Evolutionary conservation across 2,113 vertebrate genomes (phyloP).

Genomic region (Edolisoma coerulescens): DNA sequence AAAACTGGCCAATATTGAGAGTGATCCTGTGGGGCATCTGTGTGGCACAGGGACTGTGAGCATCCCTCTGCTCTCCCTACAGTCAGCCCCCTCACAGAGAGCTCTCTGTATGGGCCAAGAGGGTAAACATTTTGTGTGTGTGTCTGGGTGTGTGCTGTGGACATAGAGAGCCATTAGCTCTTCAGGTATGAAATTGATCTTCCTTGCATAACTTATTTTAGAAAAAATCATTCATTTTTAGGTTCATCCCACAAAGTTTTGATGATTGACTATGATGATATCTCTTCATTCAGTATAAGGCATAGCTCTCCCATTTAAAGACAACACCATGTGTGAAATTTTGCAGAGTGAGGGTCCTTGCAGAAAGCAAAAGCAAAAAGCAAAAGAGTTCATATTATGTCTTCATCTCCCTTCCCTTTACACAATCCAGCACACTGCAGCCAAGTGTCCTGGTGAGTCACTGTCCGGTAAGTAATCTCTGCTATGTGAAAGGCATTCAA

Average conservation of each 20-base stretch:
- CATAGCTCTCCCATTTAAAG: not conserved
- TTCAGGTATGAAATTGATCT: not conserved
- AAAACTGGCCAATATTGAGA: not conserved
- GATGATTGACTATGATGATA: fast-evolving
- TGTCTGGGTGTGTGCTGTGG: fast-evolving
- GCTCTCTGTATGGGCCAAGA: not conserved
- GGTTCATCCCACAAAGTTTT: not conserved
- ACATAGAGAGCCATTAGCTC: not conserved
- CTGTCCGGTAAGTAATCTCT: slow-evolving; percentile 5
- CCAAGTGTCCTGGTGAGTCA: not conserved
- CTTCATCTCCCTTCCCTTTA: not conserved
- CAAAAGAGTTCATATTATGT: not conserved
- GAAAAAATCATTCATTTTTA: not conserved
- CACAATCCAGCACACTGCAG: not conserved
- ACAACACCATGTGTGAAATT: not conserved
- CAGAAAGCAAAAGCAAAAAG: not conserved
- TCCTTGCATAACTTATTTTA: not conserved
- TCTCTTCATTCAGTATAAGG: not conserved
- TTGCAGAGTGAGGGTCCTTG: not conserved
- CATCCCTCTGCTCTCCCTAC: not conserved
- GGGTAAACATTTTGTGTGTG: not conserved
- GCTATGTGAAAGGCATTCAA: not conserved
- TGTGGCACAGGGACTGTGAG: not conserved
- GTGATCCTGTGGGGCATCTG: not conserved
- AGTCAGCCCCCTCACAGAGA: not conserved